These are phyloP conservation scores for Drosophila micromelanica DNA, from an alignment of 1,140 invertebrate genomes.

Conservation along the genomic window DNA sequence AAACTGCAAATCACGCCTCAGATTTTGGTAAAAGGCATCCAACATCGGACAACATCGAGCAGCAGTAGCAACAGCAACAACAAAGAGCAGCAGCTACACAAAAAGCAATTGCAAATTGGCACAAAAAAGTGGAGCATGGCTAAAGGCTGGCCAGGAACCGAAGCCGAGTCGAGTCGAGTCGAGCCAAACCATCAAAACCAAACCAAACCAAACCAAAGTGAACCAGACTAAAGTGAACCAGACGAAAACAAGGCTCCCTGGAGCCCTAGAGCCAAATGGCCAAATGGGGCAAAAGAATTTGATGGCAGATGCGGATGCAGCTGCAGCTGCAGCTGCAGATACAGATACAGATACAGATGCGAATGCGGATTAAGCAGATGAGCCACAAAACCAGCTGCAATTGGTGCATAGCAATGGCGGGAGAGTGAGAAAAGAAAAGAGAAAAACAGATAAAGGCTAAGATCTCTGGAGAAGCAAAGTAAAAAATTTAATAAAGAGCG, in stretches of 20 bases:
- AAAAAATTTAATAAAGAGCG: not conserved
- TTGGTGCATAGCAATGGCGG: conserved; percentile 23
- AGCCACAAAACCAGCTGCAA: conserved; percentile 24
- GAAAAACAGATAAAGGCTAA: not conserved
- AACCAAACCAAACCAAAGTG: conserved; percentile 16
- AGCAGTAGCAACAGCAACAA: conserved; percentile 27
- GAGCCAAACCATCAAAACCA: conserved; percentile 14
- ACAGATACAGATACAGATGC: conserved; percentile 14
- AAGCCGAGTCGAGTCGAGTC: conserved; percentile 12
- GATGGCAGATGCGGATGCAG: conserved; percentile 9
- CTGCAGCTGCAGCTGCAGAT: conserved; percentile 24
- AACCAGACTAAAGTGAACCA: conserved; percentile 14
- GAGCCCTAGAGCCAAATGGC: conserved; percentile 32
- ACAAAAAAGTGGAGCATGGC: conserved; percentile 67
- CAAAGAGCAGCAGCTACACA: conserved; percentile 48
- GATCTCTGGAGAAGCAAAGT: not conserved
- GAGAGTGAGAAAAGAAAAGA: not conserved
- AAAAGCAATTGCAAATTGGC: conserved; percentile 67
- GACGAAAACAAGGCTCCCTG: conserved; percentile 29
- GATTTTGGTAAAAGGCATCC: conserved; percentile 64
- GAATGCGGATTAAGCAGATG: conserved; percentile 30
- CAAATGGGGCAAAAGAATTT: conserved; percentile 33
- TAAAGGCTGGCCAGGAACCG: conserved; percentile 50
- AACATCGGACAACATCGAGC: conserved; percentile 18
- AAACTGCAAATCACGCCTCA: conserved; percentile 79